Conservation (phyloP, 2,113 vertebrate species). For the Smithornis capensis region DNA sequence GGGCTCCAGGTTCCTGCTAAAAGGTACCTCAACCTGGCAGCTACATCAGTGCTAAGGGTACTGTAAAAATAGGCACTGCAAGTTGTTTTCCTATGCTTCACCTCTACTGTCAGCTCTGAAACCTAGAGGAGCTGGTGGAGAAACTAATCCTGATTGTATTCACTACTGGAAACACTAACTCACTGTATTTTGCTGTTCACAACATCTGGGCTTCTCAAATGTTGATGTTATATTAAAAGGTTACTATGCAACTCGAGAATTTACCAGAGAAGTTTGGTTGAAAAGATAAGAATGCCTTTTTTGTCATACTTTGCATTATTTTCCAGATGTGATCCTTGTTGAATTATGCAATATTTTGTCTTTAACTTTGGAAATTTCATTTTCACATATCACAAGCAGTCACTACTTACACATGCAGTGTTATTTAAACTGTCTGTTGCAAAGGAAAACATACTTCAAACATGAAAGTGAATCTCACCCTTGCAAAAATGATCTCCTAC, state of each 20-base stretch:
- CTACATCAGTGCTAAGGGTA: background rate
- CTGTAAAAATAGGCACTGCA: background rate
- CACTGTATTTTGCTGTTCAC: background rate
- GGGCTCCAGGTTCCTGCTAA: background rate
- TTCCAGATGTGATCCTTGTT: conserved; percentile 12
- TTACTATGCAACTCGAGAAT: background rate
- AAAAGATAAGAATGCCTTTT: background rate
- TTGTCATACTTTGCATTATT: background rate
- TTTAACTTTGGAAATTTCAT: background rate
- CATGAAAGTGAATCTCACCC: accelerated
- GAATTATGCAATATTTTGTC: background rate
- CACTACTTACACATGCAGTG: background rate
- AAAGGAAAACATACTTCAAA: background rate
- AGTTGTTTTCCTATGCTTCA: background rate
- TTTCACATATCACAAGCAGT: background rate
- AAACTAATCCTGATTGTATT: background rate
- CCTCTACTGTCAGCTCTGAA: background rate
- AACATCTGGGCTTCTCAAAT: background rate
- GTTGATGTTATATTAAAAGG: background rate
- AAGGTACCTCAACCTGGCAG: background rate
- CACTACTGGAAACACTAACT: background rate
- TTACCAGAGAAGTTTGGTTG: background rate
- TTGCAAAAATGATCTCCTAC: background rate
- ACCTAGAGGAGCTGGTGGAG: background rate
- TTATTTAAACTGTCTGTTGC: background rate